Base-by-base conservation (phyloP, 2,113 vertebrate genomes). In the Rhea pennata region DNA sequence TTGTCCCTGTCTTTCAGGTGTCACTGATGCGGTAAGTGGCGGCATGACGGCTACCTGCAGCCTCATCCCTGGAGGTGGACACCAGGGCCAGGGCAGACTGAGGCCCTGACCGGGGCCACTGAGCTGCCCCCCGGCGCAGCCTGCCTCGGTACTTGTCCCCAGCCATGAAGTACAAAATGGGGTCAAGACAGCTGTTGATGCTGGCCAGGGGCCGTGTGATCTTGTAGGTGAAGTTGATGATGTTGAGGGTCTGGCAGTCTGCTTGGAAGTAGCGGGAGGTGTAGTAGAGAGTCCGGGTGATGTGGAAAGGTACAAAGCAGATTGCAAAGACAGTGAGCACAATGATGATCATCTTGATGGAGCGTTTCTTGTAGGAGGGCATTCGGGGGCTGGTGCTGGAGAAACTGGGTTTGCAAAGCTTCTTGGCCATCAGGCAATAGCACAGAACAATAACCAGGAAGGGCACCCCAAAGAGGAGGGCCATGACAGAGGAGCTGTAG, bases 231-330 rank as follows among this genome's bases (percentile, higher is more conserved):
- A 99, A 98, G 92, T 99, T 99, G 88, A 99, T 96, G 5, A 99
- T 95, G 96, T 99, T 99, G 88, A 99, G 98, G 39, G 98, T 92
- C 15, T 9, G 8, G 51, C 99, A 99, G 84, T 98, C 48, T 0
- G 98, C 98, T 12, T 98, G 39, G 75, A 99, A 72, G 33, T 99
- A 31, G 96, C 98, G 98, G 40, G 98, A 97, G 31, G 98, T 91
- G 95, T 99, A 99, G 96, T 99, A 99, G 65, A 99, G 82, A 22
- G 99, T 99, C 33, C 98, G 98, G 4, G 99, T 99, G 97, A 99
- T 94, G 94, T 99, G 99, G 96, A 99, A 99, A 9, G 99, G 99
- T 70, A 99, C 98, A 1, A 99, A 99, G 97, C 99, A 98, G 83
- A 99, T 40, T 8, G 98, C 98, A 1, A 99, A 99, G 78, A 99